phyloP scores from a whole-genome alignment of 2,113 vertebrate species.

The Cygnus buccinator region DNA sequence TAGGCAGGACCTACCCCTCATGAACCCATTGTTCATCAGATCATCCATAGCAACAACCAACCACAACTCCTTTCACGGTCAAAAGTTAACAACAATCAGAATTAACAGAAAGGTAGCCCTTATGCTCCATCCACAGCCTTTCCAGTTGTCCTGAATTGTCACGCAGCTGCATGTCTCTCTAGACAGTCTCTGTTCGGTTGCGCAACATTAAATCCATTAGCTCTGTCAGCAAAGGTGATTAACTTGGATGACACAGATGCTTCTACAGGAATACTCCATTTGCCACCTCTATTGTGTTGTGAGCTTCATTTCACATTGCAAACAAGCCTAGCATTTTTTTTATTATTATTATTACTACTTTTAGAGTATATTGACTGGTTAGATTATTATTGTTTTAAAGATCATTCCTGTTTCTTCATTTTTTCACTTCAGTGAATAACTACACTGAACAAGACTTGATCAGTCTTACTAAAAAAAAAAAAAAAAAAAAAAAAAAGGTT shows the following conservation, averaged over 20 bases:
- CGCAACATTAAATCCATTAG: neutral
- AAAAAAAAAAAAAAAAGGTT: neutral
- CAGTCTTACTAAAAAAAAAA: neutral
- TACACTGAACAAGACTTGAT: too few species aligned
- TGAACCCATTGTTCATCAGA: neutral
- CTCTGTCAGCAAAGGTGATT: neutral
- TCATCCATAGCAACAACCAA: neutral
- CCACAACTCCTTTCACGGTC: neutral
- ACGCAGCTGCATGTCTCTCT: neutral
- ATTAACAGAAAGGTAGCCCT: neutral
- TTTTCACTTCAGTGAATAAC: too few species aligned
- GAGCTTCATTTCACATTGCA: neutral
- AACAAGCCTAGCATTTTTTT: neutral
- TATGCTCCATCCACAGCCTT: neutral
- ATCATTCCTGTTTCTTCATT: too few species aligned
- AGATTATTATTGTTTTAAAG: too few species aligned
- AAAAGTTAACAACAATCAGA: neutral
- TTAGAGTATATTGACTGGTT: too few species aligned
- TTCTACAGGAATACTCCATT: fast-evolving
- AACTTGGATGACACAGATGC: neutral
- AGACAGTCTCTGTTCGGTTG: neutral
- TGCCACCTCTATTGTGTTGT: neutral
- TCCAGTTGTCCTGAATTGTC: neutral
- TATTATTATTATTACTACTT: too few species aligned
- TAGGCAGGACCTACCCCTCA: too few species aligned